These are phyloP conservation scores for Rhynchonycteris naso DNA, from an alignment of 2,797 vertebrate genomes.

Conservation along the genomic window DNA sequence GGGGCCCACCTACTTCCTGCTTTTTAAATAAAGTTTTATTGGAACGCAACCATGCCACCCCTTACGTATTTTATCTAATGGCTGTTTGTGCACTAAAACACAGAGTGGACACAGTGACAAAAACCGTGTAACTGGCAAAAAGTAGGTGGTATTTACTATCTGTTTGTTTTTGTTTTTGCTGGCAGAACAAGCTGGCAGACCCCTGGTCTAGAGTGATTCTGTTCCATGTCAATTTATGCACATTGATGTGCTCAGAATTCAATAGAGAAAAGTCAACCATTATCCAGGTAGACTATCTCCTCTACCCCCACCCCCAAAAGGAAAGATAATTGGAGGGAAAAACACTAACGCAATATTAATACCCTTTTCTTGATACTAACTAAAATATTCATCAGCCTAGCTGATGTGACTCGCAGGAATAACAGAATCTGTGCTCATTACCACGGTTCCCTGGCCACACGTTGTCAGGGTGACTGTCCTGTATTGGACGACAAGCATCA, in stretches of 20 bases:
- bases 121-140: neutral
- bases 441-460: neutral
- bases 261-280: neutral
- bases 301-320: accelerated
- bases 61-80: accelerated
- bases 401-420: slow-evolving; percentile 33
- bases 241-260: neutral
- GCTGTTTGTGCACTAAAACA: neutral
- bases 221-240: neutral
- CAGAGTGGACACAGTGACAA: neutral
- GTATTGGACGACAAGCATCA: too few relatives aligned
- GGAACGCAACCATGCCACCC: too few relatives aligned
- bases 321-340: neutral
- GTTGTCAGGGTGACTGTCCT: neutral
- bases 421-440: slow-evolving; percentile 40
- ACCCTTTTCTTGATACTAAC: too few relatives aligned
- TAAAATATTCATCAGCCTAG: neutral
- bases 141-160: neutral
- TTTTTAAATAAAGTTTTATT: neutral
- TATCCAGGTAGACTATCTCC: neutral
- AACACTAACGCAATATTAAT: too few relatives aligned
- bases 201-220: neutral
- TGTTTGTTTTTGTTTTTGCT: neutral
- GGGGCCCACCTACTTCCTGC: neutral
- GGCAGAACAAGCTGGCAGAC: neutral